Percentiles rank a stretch among this genome's conserved stretches.
Evolutionary conservation across 2,888 invertebrate species (phyloP).

Genomic region (Schrankia costaestrigalis): DNA sequence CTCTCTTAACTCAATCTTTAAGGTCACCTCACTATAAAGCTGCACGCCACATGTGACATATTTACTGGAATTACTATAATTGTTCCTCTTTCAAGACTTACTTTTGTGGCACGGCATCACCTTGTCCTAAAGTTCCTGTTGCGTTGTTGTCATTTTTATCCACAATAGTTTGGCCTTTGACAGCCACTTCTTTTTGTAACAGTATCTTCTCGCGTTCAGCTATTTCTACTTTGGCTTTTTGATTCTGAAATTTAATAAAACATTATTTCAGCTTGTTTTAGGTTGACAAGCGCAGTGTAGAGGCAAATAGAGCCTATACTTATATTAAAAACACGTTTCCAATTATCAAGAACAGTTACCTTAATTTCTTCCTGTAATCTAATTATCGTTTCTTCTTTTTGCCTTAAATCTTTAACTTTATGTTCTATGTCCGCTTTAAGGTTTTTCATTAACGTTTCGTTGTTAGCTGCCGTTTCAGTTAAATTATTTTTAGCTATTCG

Average conservation of each 20-base stretch:
- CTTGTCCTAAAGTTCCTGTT: conserved; percentile 56
- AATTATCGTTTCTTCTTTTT: conserved; percentile 58
- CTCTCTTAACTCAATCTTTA: no score
- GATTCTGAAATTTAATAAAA: conserved; percentile 62
- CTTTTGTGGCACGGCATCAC: conserved; percentile 53
- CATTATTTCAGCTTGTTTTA: no score
- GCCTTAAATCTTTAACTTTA: conserved; percentile 63
- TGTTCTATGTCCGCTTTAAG: conserved; percentile 61
- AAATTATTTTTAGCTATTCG: conserved; percentile 60
- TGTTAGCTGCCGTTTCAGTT: conserved; percentile 55
- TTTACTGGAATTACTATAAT: no score
- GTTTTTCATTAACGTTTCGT: conserved; percentile 58
- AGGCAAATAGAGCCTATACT: not conserved
- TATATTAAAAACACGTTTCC: not conserved
- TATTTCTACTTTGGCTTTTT: conserved; percentile 63
- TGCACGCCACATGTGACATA: no score
- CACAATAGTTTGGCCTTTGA: conserved; percentile 45
- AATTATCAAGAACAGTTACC: no score
- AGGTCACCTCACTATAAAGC: no score
- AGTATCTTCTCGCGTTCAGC: conserved; percentile 62
- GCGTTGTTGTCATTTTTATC: conserved; percentile 71
- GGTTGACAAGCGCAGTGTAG: no score
- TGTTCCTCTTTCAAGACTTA: no score
- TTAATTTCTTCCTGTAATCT: conserved; percentile 68
- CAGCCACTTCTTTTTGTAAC: conserved; percentile 57